These are phyloP conservation scores for Colostygia pectinataria DNA, from an alignment of 2,888 invertebrate species.

Conservation along the genomic window DNA sequence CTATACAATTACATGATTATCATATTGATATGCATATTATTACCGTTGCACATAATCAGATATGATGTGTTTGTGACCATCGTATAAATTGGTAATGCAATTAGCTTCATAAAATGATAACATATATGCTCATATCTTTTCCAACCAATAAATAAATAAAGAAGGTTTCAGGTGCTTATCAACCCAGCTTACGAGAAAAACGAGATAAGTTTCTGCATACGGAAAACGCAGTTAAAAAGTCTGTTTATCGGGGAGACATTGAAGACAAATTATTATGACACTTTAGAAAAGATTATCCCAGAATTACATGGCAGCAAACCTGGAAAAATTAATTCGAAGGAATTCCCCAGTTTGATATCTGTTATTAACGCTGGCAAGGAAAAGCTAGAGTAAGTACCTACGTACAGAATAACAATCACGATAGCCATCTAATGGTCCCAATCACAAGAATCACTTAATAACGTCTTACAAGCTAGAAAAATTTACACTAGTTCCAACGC, in stretches of 20 bases:
- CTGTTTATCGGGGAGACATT: slow-evolving; percentile 86
- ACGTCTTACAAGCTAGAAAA: no score
- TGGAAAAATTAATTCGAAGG: slow-evolving; percentile 69
- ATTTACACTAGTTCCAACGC: no score
- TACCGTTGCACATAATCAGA: no score
- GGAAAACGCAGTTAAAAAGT: slow-evolving; percentile 87
- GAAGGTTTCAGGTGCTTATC: slow-evolving; percentile 85
- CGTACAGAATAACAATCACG: no score
- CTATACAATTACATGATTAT: no score
- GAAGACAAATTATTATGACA: slow-evolving; percentile 86
- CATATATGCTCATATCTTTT: no score
- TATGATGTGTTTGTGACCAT: no score
- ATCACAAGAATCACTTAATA: no score
- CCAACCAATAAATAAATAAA: not conserved
- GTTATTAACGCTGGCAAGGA: slow-evolving; percentile 82
- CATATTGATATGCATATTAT: no score
- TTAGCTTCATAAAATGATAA: no score
- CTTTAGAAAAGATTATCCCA: slow-evolving; percentile 83
- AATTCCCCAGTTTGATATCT: slow-evolving; percentile 78
- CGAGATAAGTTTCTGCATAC: slow-evolving; percentile 89
- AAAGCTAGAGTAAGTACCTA: slow-evolving; percentile 72
- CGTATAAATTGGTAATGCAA: no score
- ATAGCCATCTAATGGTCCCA: no score
- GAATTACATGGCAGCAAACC: slow-evolving; percentile 73
- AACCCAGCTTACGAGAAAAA: slow-evolving; percentile 89